These are phyloP conservation scores for Drosophila lacertosa DNA, from an alignment of 1,140 invertebrate genomes.

Conservation along the genomic window DNA sequence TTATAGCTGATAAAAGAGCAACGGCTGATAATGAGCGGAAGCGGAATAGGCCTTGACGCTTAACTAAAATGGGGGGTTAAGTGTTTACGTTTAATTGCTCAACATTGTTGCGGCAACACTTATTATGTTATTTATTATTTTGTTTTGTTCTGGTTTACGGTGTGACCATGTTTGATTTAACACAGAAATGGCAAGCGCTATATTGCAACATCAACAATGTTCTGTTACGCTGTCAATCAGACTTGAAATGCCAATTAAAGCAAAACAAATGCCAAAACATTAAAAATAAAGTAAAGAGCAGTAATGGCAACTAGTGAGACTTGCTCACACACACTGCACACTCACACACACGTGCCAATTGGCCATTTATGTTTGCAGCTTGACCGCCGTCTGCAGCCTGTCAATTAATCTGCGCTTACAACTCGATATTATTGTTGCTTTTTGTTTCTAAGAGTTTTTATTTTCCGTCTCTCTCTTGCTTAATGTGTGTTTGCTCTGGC, in stretches of 20 bases:
- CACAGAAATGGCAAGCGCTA: background rate
- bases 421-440: slow-evolving; percentile 20
- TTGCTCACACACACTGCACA: slow-evolving; percentile 23
- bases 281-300: slow-evolving; percentile 19
- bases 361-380: slow-evolving; percentile 22
- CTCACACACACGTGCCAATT: slow-evolving; percentile 28
- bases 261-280: background rate
- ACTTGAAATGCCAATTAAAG: slow-evolving; percentile 36
- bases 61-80: background rate
- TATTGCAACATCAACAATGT: slow-evolving; percentile 30
- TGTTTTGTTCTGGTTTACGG: background rate
- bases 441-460: slow-evolving; percentile 10
- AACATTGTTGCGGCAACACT: slow-evolving; percentile 4
- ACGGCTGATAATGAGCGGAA: slow-evolving; percentile 29
- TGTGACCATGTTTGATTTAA: slow-evolving; percentile 17
- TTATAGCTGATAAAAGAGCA: slow-evolving; percentile 22
- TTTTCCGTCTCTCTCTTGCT: background rate
- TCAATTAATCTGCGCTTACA: slow-evolving; percentile 50
- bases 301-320: slow-evolving; percentile 46
- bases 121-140: too few relatives aligned
- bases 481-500: too few relatives aligned
- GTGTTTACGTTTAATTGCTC: slow-evolving; percentile 10
- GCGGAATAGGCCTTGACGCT: slow-evolving; percentile 21
- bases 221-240: slow-evolving; percentile 25
- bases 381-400: slow-evolving; percentile 29